phyloP scores from a whole-genome alignment of 92 coral and sea anemone genomes.

The Muricea muricata region DNA sequence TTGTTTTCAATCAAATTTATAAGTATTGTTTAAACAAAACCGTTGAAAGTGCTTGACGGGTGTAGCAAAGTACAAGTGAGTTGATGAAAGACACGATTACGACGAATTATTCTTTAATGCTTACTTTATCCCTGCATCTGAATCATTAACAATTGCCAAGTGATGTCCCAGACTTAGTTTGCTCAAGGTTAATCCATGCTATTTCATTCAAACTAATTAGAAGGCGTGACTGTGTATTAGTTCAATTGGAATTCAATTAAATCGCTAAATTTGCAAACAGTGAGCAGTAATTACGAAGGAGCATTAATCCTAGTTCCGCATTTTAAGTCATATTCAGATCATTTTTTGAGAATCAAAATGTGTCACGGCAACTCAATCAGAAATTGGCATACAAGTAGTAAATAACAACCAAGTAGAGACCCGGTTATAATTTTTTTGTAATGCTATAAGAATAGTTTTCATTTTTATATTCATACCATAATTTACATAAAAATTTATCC shows the following conservation, averaged over 20 bases:
- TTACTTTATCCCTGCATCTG: neutral
- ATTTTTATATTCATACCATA: neutral
- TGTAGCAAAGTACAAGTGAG: neutral
- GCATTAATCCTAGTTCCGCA: conserved; percentile 6
- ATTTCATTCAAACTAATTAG: conserved; percentile 17
- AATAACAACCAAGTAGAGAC: no score
- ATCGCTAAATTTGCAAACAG: conserved; percentile 13
- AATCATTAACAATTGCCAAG: conserved; percentile 21
- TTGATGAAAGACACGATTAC: neutral
- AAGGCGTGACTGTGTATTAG: conserved; percentile 45
- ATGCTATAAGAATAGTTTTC: no score
- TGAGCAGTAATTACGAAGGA: neutral
- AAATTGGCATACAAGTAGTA: no score
- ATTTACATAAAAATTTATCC: neutral
- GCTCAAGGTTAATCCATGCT: conserved; percentile 15
- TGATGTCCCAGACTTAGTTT: neutral
- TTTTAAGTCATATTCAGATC: conserved; percentile 15
- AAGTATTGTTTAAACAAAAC: no score
- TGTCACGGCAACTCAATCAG: neutral
- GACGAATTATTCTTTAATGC: neutral
- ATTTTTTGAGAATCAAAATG: neutral
- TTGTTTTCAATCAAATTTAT: no score
- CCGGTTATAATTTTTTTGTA: no score
- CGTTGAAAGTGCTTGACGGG: neutral
- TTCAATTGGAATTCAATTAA: conserved; percentile 41